These are phyloP conservation scores for Sciurus vulgaris DNA, from an alignment of 2,797 vertebrate species.

Conservation along the genomic window DNA sequence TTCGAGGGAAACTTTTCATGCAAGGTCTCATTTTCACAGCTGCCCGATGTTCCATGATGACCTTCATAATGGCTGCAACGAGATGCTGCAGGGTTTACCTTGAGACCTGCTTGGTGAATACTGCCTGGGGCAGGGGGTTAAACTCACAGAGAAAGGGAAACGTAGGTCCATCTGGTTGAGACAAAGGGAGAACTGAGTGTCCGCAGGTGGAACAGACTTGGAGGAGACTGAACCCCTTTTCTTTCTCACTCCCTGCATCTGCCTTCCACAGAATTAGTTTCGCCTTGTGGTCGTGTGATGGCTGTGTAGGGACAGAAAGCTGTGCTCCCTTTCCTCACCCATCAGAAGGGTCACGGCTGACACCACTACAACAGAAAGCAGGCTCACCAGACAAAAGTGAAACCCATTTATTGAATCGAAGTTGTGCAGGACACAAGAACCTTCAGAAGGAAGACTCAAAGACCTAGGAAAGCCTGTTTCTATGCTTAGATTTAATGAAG, in stretches of 20 bases:
- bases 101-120: not conserved
- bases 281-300: not conserved
- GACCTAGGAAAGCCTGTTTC: too few relatives aligned
- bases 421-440: not conserved
- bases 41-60: not conserved
- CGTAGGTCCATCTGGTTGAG: not conserved
- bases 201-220: not conserved
- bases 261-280: not conserved
- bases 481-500: too few relatives aligned
- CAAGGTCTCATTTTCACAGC: not conserved
- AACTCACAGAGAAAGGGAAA: too few relatives aligned
- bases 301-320: not conserved
- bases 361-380: not conserved
- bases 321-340: not conserved
- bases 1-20: not conserved
- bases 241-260: not conserved
- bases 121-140: not conserved
- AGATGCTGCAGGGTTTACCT: not conserved
- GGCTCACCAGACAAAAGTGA: not conserved
- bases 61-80: not conserved
- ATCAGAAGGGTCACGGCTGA: not conserved
- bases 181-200: not conserved
- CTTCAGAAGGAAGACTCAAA: too few relatives aligned
- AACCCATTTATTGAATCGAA: too few relatives aligned
- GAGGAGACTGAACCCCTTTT: not conserved